A percentile compares a stretch with the other conserved stretches of the same genome.
These are phyloP conservation scores for Ommatoiulus sabulosus DNA, from an alignment of 2,888 invertebrate species.

Conservation along the genomic window DNA sequence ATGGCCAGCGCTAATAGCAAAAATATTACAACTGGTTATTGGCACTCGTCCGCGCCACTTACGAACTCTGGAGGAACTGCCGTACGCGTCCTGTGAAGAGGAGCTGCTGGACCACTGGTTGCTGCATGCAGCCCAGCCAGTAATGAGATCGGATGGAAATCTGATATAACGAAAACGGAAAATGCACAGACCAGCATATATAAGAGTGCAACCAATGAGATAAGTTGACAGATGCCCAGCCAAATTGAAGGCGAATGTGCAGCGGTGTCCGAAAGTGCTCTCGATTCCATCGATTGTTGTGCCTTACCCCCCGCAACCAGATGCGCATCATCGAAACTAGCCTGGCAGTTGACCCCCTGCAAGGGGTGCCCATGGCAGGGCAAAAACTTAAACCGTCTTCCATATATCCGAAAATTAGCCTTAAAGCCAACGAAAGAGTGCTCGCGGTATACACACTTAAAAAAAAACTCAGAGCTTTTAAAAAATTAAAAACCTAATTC, in stretches of 20 bases:
- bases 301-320: neutral
- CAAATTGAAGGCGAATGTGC: neutral
- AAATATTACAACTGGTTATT: slow-evolving; percentile 36
- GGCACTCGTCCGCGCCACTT: neutral
- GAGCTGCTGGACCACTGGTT: neutral
- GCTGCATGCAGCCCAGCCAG: neutral
- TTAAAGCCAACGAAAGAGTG: neutral
- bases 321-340: neutral
- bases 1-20: neutral
- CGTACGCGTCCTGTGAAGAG: neutral
- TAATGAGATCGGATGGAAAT: neutral
- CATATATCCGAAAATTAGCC: neutral
- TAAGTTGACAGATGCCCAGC: slow-evolving; percentile 35
- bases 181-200: neutral
- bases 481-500: neutral
- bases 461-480: neutral
- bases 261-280: slow-evolving; percentile 16
- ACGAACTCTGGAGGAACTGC: neutral
- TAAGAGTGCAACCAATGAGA: slow-evolving; percentile 13
- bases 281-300: slow-evolving; percentile 15
- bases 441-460: too few species aligned
- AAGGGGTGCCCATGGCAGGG: neutral
- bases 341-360: neutral
- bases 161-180: neutral
- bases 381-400: neutral